phyloP scores from a whole-genome alignment of 1,140 invertebrate species.

The Macrobrachium rosenbergii region DNA sequence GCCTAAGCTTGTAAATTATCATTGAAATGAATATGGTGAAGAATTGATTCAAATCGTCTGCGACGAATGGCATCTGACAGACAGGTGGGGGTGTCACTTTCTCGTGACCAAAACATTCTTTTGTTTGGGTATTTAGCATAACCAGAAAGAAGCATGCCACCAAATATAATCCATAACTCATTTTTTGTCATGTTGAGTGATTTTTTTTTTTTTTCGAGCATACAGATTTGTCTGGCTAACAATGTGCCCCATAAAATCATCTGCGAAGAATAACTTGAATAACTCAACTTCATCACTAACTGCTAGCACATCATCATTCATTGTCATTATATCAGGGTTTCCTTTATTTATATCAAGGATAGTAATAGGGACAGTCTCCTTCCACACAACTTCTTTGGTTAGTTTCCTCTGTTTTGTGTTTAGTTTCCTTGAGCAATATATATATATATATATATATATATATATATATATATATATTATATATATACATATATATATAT shows the following conservation, averaged over 20 bases:
- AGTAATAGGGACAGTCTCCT: constrained; percentile 4
- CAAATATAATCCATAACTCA: constrained; percentile 9
- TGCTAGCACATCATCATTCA: background rate
- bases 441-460: background rate
- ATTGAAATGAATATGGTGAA: constrained; percentile 14
- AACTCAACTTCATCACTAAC: background rate
- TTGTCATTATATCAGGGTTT: background rate
- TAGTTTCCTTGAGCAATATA: too few relatives aligned
- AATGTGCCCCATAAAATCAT: background rate
- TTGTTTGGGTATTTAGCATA: constrained; percentile 28
- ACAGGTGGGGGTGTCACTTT: background rate
- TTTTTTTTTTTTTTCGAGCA: constrained; percentile 7
- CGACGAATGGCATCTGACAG: constrained; percentile 9
- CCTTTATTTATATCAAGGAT: background rate
- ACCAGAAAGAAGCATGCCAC: constrained; percentile 5
- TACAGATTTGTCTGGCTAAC: background rate
- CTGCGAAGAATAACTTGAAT: background rate
- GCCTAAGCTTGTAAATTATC: constrained; percentile 9
- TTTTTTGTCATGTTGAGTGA: background rate
- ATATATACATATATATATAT: too few relatives aligned
- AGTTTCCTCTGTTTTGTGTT: background rate
- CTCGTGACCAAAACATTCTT: too few relatives aligned
- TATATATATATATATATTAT: background rate
- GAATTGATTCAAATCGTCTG: constrained; percentile 4
- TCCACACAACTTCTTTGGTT: too few relatives aligned